Evolutionary conservation across 64 coral and sea anemone genomes (phyloP), one percentile per base, ranked within the genome.

Genomic region (Actinia tenebrosa): DNA sequence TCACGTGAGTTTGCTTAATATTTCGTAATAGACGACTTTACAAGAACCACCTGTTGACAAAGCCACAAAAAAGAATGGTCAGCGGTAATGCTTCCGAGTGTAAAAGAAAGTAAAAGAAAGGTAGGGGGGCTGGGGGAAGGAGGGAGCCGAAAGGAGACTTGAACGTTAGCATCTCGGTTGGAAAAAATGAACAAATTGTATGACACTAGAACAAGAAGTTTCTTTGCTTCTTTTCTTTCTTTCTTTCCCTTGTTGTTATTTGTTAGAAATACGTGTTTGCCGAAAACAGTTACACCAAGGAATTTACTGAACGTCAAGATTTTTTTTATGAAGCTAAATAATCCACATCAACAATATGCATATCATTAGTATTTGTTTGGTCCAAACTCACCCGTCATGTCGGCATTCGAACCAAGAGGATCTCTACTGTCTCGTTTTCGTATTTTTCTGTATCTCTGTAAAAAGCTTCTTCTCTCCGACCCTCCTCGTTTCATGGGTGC

Each of bases 1-100:
- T 85, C 83, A 85, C n/a, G 3, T 85, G 16, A 64, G 53, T 62
- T 91, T 95, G 87, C 90, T 89, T 20, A 95, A 71, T 64, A 95
- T 95, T 95, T 95, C 93, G 54, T 95, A 95, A 71, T 91, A 95
- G 7, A 66, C 80, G 46, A 95, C 93, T 43, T 95, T 95, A 66
- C 80, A 78, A 19, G 89, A 86, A 72, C 80, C 87, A 77, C 93
- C 93, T 95, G 42, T 17, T 79, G 18, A 10, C 69, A 60, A 86
- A 66, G 13, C 10, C 56, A 58, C 15, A 14, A 58, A 58, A 58
- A 58, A 14, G 13, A 58, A 2, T 58, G 1, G 47, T 50, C 47
- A 50, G 47, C 47, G 47, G 47, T 5, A 50, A 50, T 37, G 30
- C 30, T 37, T 37, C 30, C 30, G 30, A 37, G 30, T 37, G 30